Evolutionary conservation across 2,113 vertebrate genomes (phyloP).

Genomic region (Mobula birostris): DNA sequence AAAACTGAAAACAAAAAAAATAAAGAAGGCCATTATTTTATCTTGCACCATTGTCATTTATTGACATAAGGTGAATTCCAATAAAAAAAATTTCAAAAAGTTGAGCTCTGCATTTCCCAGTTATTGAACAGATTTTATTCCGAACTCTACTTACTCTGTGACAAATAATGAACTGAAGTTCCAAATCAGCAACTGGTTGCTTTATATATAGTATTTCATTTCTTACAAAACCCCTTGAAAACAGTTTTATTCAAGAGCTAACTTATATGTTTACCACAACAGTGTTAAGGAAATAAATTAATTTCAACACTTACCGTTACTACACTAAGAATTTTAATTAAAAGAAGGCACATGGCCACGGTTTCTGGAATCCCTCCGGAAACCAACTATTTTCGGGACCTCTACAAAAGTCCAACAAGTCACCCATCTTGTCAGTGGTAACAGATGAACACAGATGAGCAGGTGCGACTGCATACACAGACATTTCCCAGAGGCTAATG

Average conservation of each 20-base stretch:
- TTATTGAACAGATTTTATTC: neutral
- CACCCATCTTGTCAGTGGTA: conserved; percentile 21
- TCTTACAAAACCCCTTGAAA: neutral
- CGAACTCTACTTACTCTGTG: neutral
- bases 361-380: conserved; percentile 30
- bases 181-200: neutral
- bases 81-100: neutral
- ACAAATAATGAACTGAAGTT: neutral
- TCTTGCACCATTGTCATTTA: neutral
- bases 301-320: neutral
- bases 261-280: neutral
- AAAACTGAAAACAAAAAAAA: neutral
- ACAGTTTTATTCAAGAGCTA: neutral
- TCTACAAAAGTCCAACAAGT: conserved; percentile 7
- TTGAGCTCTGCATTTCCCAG: neutral
- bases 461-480: conserved; percentile 12
- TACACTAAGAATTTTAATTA: neutral
- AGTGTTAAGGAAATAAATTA: neutral
- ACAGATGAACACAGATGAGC: conserved; percentile 27
- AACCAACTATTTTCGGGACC: neutral
- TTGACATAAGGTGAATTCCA: neutral
- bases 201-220: too few relatives aligned
- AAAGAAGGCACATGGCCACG: neutral
- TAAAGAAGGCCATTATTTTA: neutral
- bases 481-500: conserved; percentile 30